Evolutionary conservation across 37 sponge, comb jelly and placozoan genomes (phyloP).

Genomic region (Diacarnus erythraeanus): DNA sequence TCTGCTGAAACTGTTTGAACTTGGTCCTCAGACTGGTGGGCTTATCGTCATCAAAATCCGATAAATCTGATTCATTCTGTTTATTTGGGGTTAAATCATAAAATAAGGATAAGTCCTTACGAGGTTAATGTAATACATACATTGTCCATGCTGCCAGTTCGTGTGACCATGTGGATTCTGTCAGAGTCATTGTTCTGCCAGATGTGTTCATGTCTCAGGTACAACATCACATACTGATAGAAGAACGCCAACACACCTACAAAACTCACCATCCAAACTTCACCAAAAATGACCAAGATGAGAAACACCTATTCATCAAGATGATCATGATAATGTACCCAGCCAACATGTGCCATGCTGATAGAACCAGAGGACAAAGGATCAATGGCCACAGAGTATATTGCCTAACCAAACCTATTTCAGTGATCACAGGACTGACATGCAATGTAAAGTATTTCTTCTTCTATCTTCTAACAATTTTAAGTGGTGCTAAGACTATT

Average conservation of each 20-base stretch:
- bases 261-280: conserved; percentile 80
- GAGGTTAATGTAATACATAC: background rate
- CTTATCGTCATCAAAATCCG: conserved; percentile 31
- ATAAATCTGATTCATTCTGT: conserved; percentile 22
- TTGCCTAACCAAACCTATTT: too few relatives aligned
- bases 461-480: too few relatives aligned
- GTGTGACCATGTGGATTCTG: background rate
- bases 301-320: conserved; percentile 63
- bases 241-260: conserved; percentile 47
- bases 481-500: background rate
- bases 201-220: conserved; percentile 6
- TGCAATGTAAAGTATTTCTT: too few relatives aligned
- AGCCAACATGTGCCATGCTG: conserved; percentile 3
- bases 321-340: background rate
- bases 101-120: background rate
- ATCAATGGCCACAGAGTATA: too few relatives aligned
- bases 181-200: conserved; percentile 25
- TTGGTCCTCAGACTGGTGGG: conserved; percentile 17
- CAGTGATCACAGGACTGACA: too few relatives aligned
- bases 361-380: background rate
- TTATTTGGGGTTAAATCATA: too few relatives aligned
- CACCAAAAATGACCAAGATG: conserved; percentile 51
- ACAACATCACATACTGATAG: conserved; percentile 66
- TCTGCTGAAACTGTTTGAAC: conserved; percentile 54
- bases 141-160: too few relatives aligned